These are phyloP conservation scores for Dendrophyllia cribrosa DNA, from an alignment of 64 coral and sea anemone genomes.

Conservation along the genomic window DNA sequence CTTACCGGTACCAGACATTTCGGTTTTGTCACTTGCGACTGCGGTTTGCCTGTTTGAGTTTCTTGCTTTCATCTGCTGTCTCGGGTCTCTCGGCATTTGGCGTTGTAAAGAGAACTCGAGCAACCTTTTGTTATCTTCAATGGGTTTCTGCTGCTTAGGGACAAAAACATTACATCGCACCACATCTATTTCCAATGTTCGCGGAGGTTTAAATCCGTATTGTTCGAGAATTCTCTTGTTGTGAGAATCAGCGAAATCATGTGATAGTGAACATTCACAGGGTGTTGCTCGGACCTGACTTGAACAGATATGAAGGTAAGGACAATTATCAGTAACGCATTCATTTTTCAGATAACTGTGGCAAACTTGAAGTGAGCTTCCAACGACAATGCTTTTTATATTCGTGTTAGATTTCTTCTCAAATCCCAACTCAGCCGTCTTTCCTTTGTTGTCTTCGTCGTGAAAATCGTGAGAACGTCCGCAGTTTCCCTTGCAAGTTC, in stretches of 20 bases:
- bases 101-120: neutral
- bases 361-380: conserved; percentile 52
- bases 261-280: neutral
- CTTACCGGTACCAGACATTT: neutral
- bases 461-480: conserved; percentile 53
- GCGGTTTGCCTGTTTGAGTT: neutral
- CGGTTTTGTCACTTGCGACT: too few relatives aligned
- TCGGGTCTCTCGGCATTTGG: too few relatives aligned
- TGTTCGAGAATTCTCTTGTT: conserved; percentile 40
- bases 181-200: conserved; percentile 9
- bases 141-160: conserved; percentile 16
- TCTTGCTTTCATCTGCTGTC: neutral
- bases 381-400: conserved; percentile 10
- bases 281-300: neutral
- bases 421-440: conserved; percentile 26
- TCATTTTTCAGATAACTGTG: conserved; percentile 26
- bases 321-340: neutral
- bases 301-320: conserved; percentile 48
- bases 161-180: conserved; percentile 30
- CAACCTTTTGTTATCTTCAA: neutral
- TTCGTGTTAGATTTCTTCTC: neutral
- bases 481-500: conserved; percentile 37
- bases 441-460: conserved; percentile 54
- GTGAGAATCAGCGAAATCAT: conserved; percentile 2
- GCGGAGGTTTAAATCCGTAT: conserved; percentile 4